Evolutionary conservation across 2,797 vertebrate species (phyloP).

Genomic region (Enteromius argenteus): DNA sequence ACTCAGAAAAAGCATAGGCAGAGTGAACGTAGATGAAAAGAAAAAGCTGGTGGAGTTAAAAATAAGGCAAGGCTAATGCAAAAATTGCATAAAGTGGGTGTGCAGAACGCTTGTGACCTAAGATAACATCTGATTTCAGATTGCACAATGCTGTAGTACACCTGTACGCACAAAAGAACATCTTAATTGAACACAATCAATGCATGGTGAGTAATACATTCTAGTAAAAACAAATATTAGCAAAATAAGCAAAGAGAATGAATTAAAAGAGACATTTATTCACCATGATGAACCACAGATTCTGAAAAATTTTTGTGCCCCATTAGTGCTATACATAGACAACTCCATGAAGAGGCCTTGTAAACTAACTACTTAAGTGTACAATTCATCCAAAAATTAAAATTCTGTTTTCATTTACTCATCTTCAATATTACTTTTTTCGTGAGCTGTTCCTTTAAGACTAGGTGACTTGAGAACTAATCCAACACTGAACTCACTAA

Average conservation of each 20-base stretch:
- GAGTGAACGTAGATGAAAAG: not conserved
- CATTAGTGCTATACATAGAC: not conserved
- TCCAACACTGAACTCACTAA: not conserved
- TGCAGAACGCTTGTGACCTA: constrained; percentile 8
- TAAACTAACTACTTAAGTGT: not conserved
- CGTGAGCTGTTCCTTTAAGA: not conserved
- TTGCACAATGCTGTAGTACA: not conserved
- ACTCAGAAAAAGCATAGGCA: not conserved
- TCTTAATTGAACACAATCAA: constrained; percentile 1
- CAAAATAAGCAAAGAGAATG: not conserved
- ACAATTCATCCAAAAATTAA: not conserved
- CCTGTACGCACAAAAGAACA: constrained; percentile 16
- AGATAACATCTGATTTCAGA: constrained; percentile 11
- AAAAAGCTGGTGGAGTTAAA: constrained; percentile 1
- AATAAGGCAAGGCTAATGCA: constrained; percentile 34
- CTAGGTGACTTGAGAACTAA: not conserved
- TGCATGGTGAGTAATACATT: not conserved
- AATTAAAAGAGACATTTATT: not conserved
- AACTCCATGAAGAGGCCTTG: not conserved
- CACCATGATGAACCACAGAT: constrained; percentile 19
- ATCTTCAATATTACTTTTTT: not conserved
- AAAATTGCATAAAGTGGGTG: constrained; percentile 25
- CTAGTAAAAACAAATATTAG: not conserved
- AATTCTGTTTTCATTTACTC: too few species aligned
- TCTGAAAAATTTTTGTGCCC: constrained; percentile 5